phyloP scores from a whole-genome alignment of 1,140 invertebrate species.

The Pseudomyrmex sp. region DNA sequence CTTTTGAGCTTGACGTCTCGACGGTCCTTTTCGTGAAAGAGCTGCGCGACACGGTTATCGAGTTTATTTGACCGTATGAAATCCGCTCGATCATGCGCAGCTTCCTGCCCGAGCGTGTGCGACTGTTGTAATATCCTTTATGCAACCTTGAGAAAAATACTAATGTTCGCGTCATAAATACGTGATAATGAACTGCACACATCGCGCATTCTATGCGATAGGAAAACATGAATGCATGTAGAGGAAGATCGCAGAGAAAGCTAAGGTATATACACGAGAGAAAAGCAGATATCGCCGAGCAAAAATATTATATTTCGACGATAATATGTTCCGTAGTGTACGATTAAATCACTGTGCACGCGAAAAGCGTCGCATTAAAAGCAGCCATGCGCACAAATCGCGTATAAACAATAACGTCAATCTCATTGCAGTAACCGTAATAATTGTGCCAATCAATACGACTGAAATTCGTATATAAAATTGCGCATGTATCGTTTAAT shows the following conservation, averaged over 20 bases:
- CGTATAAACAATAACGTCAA: background rate
- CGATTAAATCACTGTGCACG: slow-evolving; percentile 66
- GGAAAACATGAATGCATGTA: slow-evolving; percentile 48
- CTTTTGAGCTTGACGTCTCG: slow-evolving; percentile 54
- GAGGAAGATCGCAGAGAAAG: slow-evolving; percentile 45
- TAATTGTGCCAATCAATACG: background rate
- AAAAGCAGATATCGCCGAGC: slow-evolving; percentile 67
- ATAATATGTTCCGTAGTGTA: slow-evolving; percentile 50
- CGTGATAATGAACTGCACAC: slow-evolving; percentile 54
- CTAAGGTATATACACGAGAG: slow-evolving; percentile 40
- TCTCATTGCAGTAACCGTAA: background rate
- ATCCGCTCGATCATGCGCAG: slow-evolving; percentile 37
- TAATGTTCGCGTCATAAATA: background rate
- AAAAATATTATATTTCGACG: slow-evolving; percentile 60
- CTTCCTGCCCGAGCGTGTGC: background rate
- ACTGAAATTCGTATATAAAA: background rate
- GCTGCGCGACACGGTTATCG: slow-evolving; percentile 41
- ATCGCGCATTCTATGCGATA: slow-evolving; percentile 22
- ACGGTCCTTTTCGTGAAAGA: slow-evolving; percentile 21
- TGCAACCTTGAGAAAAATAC: background rate
- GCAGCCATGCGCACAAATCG: background rate
- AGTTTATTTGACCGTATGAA: slow-evolving; percentile 39
- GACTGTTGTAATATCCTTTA: background rate
- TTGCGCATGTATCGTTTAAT: background rate
- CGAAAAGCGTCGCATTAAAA: slow-evolving; percentile 41